Evolutionary conservation across 2,888 invertebrate species (phyloP), one percentile per base, ranked within the genome.

Genomic region (Rhaphigaster nebulosa): DNA sequence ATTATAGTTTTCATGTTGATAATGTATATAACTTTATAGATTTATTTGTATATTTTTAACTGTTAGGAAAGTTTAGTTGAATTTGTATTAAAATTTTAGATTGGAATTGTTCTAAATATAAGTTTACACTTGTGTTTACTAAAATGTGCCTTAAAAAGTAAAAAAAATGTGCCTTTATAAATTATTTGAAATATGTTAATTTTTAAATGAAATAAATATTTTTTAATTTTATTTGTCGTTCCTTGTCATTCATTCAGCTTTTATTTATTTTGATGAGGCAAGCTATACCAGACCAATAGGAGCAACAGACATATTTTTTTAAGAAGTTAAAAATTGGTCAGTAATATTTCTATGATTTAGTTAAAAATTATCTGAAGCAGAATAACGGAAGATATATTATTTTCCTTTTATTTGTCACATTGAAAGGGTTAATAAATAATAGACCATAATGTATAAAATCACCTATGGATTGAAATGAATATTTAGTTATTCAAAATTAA

Each of bases 91-190:
- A 84, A n/a, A 84, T 84, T 84, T 84, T 84, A 45, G 84, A 50
- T 45, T 80, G 80, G 26, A 80, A 80, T 80, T 41, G 45, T 84
- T 84, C 45, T 84, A 45, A 76, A 45, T 50, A 84, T 76, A 76
- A 76, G 38, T 76, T 76, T 34, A 76, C 29, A 65, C 29, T 65
- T 65, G 65, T 41, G 80, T 87, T 87, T 50, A 87, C 38, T 60
- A 50, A 56, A 88, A 88, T 87, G 88, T 88, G 88, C 88, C 88
- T 88, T 88, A 88, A 88, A 88, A 56, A 56, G 56, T 29, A 88
- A 88, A 88, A 76, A 88, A 38, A 60, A 38, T 88, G 88, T 88
- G 88, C 88, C 88, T 88, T 88, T 88, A 41, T 88, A 88, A 88
- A 88, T 88, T 56, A 88, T 56, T 88, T 56, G 54, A 88, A 88